Conservation (phyloP, 2,113 vertebrate genomes). For the Melanerpes aurifrons region DNA sequence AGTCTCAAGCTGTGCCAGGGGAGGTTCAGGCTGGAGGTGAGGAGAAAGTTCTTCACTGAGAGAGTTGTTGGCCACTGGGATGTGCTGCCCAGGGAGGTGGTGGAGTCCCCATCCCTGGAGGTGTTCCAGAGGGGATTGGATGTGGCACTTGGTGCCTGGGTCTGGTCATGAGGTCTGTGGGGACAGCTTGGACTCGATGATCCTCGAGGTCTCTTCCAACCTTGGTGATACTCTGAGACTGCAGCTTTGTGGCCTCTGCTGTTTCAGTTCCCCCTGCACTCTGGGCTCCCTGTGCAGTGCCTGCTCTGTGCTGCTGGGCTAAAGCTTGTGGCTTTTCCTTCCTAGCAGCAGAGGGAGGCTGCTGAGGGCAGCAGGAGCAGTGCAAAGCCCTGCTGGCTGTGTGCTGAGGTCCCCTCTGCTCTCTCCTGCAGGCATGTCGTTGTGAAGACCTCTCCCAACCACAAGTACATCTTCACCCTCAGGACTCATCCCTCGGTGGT, state of each 20-base stretch:
- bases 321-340: neutral
- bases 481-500: constrained; percentile 83
- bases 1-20: no score
- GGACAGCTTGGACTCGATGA: no score
- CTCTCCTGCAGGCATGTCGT: constrained; percentile 84
- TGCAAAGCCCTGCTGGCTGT: neutral
- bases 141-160: no score
- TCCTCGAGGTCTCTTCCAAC: no score
- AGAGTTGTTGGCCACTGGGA: no score
- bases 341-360: neutral
- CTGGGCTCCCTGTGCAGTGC: neutral
- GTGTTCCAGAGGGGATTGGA: no score
- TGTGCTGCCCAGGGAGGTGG: no score
- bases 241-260: neutral
- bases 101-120: no score
- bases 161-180: no score
- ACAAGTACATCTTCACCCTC: constrained; percentile 91
- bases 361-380: neutral
- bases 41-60: no score
- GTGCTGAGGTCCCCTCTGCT: neutral
- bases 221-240: no score
- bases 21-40: no score
- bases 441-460: constrained; percentile 87
- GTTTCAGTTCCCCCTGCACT: accelerated
- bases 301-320: accelerated